Evolutionary conservation across 2,113 vertebrate species (phyloP).

Genomic region (Antechinus flavipes): DNA sequence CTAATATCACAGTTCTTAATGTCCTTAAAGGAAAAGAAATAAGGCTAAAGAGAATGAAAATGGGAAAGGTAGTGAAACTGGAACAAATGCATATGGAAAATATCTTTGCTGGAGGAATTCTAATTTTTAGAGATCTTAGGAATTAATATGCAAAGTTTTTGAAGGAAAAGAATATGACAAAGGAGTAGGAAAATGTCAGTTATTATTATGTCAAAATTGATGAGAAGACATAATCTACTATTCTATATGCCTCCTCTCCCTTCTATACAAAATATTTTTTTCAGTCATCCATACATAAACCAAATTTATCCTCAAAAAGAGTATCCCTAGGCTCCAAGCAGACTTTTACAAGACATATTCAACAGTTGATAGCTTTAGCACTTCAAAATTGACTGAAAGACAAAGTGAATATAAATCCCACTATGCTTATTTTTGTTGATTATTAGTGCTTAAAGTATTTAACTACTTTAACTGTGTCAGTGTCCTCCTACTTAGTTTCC

Average conservation of each 20-base stretch:
- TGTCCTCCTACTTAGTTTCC: neutral
- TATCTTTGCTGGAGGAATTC: neutral
- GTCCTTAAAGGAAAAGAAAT: neutral
- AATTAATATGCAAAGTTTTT: neutral
- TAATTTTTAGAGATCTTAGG: neutral
- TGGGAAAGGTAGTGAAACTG: neutral
- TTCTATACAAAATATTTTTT: neutral
- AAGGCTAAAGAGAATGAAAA: neutral
- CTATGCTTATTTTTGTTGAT: neutral
- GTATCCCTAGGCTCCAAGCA: neutral
- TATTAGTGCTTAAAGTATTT: neutral
- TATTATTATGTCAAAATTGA: neutral
- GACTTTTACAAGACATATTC: neutral
- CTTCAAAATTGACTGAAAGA: neutral
- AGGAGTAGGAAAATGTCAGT: neutral
- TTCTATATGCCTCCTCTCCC: neutral
- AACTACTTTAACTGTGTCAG: neutral
- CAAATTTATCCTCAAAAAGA: neutral
- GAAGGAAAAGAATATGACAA: neutral
- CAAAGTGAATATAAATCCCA: neutral
- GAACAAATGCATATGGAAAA: neutral
- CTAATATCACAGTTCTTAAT: neutral
- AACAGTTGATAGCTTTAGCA: neutral
- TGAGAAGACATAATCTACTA: neutral
- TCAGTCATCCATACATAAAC: neutral